Base-by-base conservation (phyloP, 2,888 invertebrate genomes). In the Thelaira solivaga region DNA sequence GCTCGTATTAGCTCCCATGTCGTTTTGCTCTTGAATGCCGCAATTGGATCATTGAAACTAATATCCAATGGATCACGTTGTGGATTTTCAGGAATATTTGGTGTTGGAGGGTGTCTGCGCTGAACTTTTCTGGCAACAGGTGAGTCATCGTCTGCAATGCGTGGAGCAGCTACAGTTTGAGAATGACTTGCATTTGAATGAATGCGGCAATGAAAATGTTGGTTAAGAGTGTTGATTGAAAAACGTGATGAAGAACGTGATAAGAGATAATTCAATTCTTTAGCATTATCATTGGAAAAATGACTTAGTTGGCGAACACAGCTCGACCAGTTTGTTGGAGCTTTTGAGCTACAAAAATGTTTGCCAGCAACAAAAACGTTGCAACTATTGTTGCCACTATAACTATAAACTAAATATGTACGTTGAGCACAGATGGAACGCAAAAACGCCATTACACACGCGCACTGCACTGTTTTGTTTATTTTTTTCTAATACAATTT, bases 21-120 rank as follows among this genome's bases (percentile, higher is more conserved):
- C 84, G 96, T 96, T 91, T 98, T 98, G 90, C 97, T 97, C 89
- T 96, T 96, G 91, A 97, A 99, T 24, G 98, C 95, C 82, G 97
- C 96, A 84, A 93, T 91, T 24, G 96, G 94, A 91, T 97, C 95
- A 89, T 93, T 93, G 90, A 99, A 99, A 82, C 92, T 91, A 81
- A 95, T 92, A 90, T 97, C 97, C 83, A 97, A 91, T 2, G 94
- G 93, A 89, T 96, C 96, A 10, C 88, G 85, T 76, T 86, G 86
- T 7, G 88, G 86, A 31, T 82, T 80, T 6, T 82, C 81, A 4
- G 84, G 82, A n/a, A 76, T 81, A 49, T 83, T 81, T 10, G 85
- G 83, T 51, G 18, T 74, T 11, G 77, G 69, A 6, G 71, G 69
- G 22, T n/a, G 43, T 29, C 57, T 47, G 49, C 65, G 55, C 2